Conservation (phyloP, 2,113 vertebrate species). For the Oreochromis tanganicae region DNA sequence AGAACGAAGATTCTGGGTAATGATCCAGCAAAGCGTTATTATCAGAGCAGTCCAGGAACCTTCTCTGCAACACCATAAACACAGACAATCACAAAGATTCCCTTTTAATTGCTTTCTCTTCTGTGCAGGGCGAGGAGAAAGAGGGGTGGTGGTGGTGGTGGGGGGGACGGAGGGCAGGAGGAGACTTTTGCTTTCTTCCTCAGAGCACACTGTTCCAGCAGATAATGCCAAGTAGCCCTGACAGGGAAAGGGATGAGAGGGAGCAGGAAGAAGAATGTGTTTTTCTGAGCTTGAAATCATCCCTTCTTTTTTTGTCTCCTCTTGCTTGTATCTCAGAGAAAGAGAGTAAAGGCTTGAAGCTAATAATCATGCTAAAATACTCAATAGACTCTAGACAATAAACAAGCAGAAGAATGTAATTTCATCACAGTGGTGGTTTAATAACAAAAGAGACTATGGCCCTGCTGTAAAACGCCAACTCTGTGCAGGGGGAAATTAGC, state of each 20-base stretch:
- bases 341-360: not conserved
- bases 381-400: constrained; percentile 16
- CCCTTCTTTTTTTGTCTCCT: not conserved
- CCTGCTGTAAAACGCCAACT: constrained; percentile 11
- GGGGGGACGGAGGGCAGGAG: not conserved
- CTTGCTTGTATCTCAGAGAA: not conserved
- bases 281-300: constrained; percentile 9
- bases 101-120: constrained; percentile 49
- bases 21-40: constrained; percentile 33
- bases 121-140: not conserved
- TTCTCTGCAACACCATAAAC: constrained; percentile 31
- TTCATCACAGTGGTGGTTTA: constrained; percentile 29
- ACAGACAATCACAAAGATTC: constrained; percentile 27
- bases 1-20: constrained; percentile 31
- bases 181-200: not conserved
- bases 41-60: constrained; percentile 26
- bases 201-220: constrained; percentile 31
- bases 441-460: constrained; percentile 20
- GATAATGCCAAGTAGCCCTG: constrained; percentile 44
- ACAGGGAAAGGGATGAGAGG: constrained; percentile 20
- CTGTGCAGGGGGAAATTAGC: constrained; percentile 24
- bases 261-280: not conserved
- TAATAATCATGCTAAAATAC: constrained; percentile 20
- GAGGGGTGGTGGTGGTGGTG: too few species aligned
- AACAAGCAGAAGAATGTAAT: constrained; percentile 16